phyloP scores from a whole-genome alignment of 2,113 vertebrate species.

The Nannospalax galili region DNA sequence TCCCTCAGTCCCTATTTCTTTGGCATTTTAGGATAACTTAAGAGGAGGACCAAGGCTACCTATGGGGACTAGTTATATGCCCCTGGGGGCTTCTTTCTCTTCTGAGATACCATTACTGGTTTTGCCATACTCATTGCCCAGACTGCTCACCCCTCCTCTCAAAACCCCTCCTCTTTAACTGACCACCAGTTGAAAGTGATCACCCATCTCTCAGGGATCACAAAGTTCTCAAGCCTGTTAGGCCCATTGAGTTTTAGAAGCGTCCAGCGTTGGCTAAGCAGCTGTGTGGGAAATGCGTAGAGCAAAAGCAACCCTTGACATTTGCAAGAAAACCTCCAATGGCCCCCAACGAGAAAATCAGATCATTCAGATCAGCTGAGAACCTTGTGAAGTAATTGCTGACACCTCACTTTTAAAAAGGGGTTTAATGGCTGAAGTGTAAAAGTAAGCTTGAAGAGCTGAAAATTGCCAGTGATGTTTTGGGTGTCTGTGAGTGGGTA shows the following conservation, averaged over 20 bases:
- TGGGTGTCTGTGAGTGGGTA: background rate
- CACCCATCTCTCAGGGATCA: background rate
- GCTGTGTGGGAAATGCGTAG: background rate
- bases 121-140: background rate
- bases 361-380: background rate
- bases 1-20: too few relatives aligned
- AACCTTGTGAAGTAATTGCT: background rate
- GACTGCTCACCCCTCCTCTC: background rate
- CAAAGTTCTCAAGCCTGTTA: background rate
- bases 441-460: background rate
- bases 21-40: background rate
- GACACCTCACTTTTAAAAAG: background rate
- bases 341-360: background rate
- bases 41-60: accelerated
- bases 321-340: background rate
- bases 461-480: background rate
- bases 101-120: background rate
- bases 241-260: background rate
- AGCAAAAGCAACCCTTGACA: background rate
- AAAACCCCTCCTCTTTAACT: background rate
- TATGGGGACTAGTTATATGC: background rate
- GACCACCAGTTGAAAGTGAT: too few relatives aligned
- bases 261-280: background rate
- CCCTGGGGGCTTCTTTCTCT: background rate
- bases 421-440: background rate